These are phyloP conservation scores for Drepana arcuata DNA, from an alignment of 1,140 invertebrate species.

Conservation along the genomic window DNA sequence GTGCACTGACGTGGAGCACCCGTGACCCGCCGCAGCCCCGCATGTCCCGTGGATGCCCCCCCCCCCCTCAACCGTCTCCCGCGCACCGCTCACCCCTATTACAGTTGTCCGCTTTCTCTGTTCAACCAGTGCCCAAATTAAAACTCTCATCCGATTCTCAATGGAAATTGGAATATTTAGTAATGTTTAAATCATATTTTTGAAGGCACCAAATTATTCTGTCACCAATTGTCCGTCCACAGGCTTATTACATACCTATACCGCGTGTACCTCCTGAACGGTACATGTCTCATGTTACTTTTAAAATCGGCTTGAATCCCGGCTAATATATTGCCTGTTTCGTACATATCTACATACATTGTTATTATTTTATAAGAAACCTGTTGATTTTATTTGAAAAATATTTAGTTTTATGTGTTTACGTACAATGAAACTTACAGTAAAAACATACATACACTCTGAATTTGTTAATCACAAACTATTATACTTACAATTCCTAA, in stretches of 20 bases:
- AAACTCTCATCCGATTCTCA: too few relatives aligned
- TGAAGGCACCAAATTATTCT: neutral
- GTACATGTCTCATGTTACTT: slow-evolving; percentile 9
- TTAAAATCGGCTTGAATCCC: slow-evolving; percentile 7
- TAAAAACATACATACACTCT: too few relatives aligned
- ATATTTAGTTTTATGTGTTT: too few relatives aligned
- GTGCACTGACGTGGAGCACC: slow-evolving; percentile 46
- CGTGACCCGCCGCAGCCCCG: slow-evolving; percentile 39
- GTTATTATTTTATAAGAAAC: neutral
- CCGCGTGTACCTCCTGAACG: neutral
- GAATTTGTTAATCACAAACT: too few relatives aligned
- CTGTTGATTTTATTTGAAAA: neutral
- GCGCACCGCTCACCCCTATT: slow-evolving; percentile 13
- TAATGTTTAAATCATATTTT: neutral
- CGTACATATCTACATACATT: too few relatives aligned
- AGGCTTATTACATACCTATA: neutral
- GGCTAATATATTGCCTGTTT: slow-evolving; percentile 3
- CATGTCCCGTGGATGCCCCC: neutral
- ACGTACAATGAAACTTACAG: too few relatives aligned
- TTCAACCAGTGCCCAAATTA: slow-evolving; percentile 6
- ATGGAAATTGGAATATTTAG: too few relatives aligned
- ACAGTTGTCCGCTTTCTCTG: slow-evolving; percentile 21
- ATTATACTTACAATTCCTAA: too few relatives aligned
- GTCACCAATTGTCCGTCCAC: neutral
- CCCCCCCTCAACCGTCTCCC: slow-evolving; percentile 1